phyloP scores from a whole-genome alignment of 2,797 vertebrate genomes.

The Tenualosa thibaudeaui region DNA sequence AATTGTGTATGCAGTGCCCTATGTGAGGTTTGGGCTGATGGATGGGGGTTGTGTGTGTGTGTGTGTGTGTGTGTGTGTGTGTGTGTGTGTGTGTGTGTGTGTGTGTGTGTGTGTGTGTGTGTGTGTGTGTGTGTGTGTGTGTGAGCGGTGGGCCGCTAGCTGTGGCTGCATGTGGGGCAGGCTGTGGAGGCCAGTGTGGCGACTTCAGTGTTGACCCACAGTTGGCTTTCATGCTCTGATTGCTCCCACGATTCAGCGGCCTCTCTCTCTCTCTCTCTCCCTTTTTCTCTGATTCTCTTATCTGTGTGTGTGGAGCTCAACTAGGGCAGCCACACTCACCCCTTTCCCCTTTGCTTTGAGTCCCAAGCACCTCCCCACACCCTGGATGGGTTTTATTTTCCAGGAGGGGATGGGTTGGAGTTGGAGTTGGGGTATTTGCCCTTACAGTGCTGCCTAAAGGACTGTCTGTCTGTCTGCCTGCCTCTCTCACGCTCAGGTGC shows the following conservation, averaged over 20 bases:
- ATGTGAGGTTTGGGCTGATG: not conserved
- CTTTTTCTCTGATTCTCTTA: too few relatives aligned
- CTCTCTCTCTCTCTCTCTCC: not conserved
- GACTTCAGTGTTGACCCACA: constrained; percentile 9
- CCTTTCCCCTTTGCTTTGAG: not conserved
- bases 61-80: constrained; percentile 1
- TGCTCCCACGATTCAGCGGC: constrained; percentile 28
- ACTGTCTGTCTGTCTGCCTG: not conserved
- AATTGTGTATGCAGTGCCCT: not conserved
- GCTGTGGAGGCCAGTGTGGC: not conserved
- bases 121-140: not conserved
- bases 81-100: constrained; percentile 5
- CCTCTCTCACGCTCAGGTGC: not conserved
- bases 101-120: constrained; percentile 11
- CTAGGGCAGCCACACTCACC: not conserved
- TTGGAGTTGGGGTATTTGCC: not conserved
- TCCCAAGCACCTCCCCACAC: not conserved
- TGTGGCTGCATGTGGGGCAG: not conserved
- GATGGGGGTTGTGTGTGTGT: not conserved
- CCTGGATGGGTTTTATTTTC: not conserved
- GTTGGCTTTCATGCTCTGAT: constrained; percentile 39
- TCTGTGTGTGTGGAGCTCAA: not conserved
- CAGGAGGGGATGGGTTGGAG: not conserved
- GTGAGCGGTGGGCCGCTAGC: too few relatives aligned
- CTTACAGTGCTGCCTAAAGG: not conserved